phyloP scores from a whole-genome alignment of 1,140 invertebrate genomes.

The Pteromalus puparum region DNA sequence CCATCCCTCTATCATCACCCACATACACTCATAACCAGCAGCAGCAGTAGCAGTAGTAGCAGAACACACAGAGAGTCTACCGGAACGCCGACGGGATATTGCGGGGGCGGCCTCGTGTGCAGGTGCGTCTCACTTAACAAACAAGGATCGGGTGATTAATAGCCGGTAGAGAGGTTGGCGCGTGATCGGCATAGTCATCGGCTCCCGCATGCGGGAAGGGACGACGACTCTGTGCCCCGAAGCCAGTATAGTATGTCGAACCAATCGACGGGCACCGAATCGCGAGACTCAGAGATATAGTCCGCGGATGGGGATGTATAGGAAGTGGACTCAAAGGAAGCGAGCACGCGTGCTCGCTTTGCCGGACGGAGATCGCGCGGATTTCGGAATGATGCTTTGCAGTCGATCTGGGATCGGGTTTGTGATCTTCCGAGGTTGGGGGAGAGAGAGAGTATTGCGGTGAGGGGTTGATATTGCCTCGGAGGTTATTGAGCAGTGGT shows the following conservation, averaged over 20 bases:
- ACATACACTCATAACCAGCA: neutral
- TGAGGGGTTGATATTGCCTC: neutral
- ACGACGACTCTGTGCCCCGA: neutral
- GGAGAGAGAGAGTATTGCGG: neutral
- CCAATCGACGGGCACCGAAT: conserved; percentile 23
- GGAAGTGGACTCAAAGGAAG: conserved; percentile 50
- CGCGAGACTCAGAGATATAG: conserved; percentile 26
- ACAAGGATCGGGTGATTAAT: conserved; percentile 72
- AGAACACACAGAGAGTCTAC: neutral
- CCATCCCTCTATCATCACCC: conserved; percentile 50
- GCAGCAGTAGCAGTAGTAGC: neutral
- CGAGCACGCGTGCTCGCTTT: conserved; percentile 54
- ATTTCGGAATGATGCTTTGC: neutral
- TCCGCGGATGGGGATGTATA: neutral
- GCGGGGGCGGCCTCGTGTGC: conserved; percentile 57
- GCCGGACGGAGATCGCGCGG: neutral
- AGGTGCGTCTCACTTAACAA: conserved; percentile 71
- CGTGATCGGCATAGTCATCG: conserved; percentile 62
- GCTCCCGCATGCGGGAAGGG: conserved; percentile 53
- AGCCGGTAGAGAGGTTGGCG: conserved; percentile 58
- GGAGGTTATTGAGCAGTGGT: neutral
- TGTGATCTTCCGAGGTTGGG: neutral
- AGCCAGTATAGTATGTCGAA: neutral
- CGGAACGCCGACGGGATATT: conserved; percentile 66
- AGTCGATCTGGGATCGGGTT: neutral